Conservation (phyloP, 2,797 vertebrate species). For the Astyanax mexicanus region DNA sequence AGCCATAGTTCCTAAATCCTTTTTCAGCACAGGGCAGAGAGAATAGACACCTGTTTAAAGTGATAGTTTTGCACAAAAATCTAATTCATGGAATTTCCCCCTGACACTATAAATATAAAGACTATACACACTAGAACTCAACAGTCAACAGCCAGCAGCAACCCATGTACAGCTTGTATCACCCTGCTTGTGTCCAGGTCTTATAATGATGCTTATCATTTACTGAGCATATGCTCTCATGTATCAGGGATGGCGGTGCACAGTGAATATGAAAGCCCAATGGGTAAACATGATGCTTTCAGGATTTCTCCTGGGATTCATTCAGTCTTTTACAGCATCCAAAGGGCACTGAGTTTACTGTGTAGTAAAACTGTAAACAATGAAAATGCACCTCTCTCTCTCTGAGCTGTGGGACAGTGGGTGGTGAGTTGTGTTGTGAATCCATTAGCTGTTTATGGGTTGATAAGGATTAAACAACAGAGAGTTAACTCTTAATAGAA, state of each 20-base stretch:
- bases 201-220: not conserved
- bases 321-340: constrained; percentile 32
- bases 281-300: constrained; percentile 24
- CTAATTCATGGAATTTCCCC: not conserved
- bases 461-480: too few relatives aligned
- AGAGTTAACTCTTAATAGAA: too few relatives aligned
- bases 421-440: constrained; percentile 28
- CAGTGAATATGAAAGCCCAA: constrained; percentile 18
- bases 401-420: constrained; percentile 33
- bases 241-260: constrained; percentile 27
- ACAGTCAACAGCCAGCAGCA: not conserved
- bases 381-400: not conserved
- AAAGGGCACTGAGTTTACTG: constrained; percentile 11
- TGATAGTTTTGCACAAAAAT: not conserved
- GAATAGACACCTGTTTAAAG: not conserved
- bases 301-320: constrained; percentile 30
- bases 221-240: constrained; percentile 30
- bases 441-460: not conserved
- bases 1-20: constrained; percentile 6
- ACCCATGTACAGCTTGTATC: not conserved
- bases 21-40: not conserved
- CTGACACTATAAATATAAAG: too few relatives aligned
- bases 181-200: not conserved
- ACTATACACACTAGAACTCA: too few relatives aligned
- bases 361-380: constrained; percentile 18